Evolutionary conservation across 2,797 vertebrate species (phyloP).

Genomic region (Halcyon badia): DNA sequence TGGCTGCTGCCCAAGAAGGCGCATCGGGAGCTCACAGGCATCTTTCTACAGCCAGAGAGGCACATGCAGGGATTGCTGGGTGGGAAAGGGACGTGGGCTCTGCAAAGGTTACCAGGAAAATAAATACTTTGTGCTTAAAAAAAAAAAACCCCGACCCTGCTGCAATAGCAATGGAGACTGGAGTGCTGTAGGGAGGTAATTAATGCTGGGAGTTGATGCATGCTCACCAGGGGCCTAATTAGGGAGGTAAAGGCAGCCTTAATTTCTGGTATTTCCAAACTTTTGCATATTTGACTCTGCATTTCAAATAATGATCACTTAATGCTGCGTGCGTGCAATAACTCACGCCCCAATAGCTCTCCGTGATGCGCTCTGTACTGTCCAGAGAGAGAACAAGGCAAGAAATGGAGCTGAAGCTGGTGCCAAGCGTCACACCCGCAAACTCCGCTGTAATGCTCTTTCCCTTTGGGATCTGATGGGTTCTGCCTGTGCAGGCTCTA

Average conservation of each 20-base stretch:
- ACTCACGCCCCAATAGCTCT: not conserved
- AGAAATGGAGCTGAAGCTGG: not conserved
- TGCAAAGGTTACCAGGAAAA: not conserved
- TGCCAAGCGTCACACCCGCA: not conserved
- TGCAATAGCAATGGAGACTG: not conserved
- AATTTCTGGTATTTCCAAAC: not conserved
- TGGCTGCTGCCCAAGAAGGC: not conserved
- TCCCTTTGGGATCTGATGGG: not conserved
- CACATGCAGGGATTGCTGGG: not conserved
- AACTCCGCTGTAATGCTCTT: not conserved
- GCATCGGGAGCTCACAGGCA: not conserved
- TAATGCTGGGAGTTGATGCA: not conserved
- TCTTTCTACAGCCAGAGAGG: not conserved
- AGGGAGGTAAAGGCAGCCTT: conserved; percentile 7
- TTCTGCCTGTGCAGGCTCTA: not conserved
- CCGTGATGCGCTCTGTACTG: not conserved
- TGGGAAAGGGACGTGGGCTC: not conserved
- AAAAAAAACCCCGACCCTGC: not conserved
- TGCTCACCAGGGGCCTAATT: conserved; percentile 38
- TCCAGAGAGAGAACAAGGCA: not conserved
- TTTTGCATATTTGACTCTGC: not conserved
- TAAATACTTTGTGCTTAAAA: not conserved
- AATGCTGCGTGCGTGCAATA: not conserved
- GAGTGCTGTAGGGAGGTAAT: not conserved
- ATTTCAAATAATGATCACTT: not conserved